Percentiles rank a stretch among this genome's conserved stretches.
These are phyloP conservation scores for Siniperca knerii DNA, from an alignment of 2,113 vertebrate genomes.

Conservation along the genomic window DNA sequence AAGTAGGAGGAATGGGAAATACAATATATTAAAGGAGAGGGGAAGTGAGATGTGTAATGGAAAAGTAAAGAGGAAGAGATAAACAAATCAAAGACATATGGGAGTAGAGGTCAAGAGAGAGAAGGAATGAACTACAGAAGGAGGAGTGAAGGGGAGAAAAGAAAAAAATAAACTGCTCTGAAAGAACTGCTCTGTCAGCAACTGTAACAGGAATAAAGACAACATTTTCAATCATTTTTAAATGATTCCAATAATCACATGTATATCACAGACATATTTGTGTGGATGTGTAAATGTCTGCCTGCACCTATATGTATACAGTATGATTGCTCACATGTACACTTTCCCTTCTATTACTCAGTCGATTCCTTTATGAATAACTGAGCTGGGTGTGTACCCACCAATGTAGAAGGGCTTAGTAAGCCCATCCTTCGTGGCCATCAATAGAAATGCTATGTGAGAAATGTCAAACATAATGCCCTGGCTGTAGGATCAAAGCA, in stretches of 20 bases:
- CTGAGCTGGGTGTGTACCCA: slow-evolving; percentile 33
- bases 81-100: slow-evolving; percentile 22
- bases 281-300: neutral
- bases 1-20: neutral
- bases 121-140: neutral
- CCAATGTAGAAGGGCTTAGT: slow-evolving; percentile 47
- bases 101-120: neutral
- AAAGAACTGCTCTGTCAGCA: slow-evolving; percentile 36
- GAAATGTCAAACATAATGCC: slow-evolving; percentile 61
- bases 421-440: slow-evolving; percentile 28
- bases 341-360: slow-evolving; percentile 26
- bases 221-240: neutral
- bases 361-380: slow-evolving; percentile 42
- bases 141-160: neutral
- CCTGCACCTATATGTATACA: neutral
- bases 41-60: slow-evolving; percentile 22
- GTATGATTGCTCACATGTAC: neutral
- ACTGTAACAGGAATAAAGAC: neutral
- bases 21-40: slow-evolving; percentile 4
- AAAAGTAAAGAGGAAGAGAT: slow-evolving; percentile 34
- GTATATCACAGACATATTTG: neutral
- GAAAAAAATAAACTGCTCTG: neutral
- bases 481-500: slow-evolving; percentile 44
- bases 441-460: slow-evolving; percentile 56
- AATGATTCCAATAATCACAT: slow-evolving; percentile 18